Percentiles rank a stretch among this genome's conserved stretches.
Evolutionary conservation across 1,140 invertebrate genomes (phyloP).

Genomic region (Pogonognathellus flavescens): DNA sequence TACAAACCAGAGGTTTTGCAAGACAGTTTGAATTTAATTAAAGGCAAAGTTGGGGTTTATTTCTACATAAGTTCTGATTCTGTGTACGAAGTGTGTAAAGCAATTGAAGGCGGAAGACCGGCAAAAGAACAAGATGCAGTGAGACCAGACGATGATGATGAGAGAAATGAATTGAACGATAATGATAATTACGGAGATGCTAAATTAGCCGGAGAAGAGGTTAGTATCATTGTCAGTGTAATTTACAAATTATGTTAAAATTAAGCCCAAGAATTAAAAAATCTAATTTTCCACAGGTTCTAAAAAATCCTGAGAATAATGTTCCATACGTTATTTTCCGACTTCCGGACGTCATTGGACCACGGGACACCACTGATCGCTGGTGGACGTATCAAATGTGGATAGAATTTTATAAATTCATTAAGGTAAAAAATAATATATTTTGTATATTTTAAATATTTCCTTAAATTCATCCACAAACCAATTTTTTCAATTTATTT

Average conservation of each 20-base stretch:
- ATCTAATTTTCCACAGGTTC: neutral
- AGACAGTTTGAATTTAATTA: constrained; percentile 68
- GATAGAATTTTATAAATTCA: constrained; percentile 69
- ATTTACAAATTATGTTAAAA: too few relatives aligned
- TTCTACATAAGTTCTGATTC: constrained; percentile 73
- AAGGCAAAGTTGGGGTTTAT: constrained; percentile 69
- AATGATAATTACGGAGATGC: constrained; percentile 71
- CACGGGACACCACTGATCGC: constrained; percentile 72
- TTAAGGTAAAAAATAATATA: constrained; percentile 53
- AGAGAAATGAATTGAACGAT: constrained; percentile 67
- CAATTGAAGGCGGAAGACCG: constrained; percentile 56
- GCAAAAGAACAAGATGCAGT: constrained; percentile 69
- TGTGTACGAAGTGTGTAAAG: constrained; percentile 72
- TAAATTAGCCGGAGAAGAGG: constrained; percentile 72
- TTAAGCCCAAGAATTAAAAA: too few relatives aligned
- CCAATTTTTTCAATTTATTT: neutral
- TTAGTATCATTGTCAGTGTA: too few relatives aligned
- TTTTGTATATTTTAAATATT: neutral
- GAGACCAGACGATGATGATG: constrained; percentile 68
- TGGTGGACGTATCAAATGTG: constrained; percentile 73
- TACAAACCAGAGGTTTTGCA: constrained; percentile 70
- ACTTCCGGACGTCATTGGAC: constrained; percentile 73
- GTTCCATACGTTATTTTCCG: constrained; percentile 70
- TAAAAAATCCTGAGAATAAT: constrained; percentile 36
- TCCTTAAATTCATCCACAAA: neutral